phyloP scores from a whole-genome alignment of 2,797 vertebrate species.

The Enteromius anoplus region DNA sequence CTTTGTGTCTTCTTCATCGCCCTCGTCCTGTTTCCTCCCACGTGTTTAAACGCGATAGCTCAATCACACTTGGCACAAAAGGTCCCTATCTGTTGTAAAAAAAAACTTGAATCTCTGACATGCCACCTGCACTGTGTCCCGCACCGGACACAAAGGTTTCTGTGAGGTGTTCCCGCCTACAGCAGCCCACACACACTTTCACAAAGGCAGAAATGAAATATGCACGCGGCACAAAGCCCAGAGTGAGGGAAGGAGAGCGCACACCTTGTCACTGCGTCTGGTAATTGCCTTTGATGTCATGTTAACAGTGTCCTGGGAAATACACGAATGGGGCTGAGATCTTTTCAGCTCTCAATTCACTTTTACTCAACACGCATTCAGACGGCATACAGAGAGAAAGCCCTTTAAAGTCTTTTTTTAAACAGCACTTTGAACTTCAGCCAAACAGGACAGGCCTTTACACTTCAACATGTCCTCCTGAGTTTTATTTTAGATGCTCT shows the following conservation, averaged over 20 bases:
- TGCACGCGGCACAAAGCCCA: constrained; percentile 66
- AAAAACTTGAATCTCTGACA: constrained; percentile 34
- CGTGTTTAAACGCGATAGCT: constrained; percentile 65
- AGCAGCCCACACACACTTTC: constrained; percentile 50
- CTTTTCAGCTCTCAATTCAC: constrained; percentile 39
- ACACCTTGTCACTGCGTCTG: constrained; percentile 42
- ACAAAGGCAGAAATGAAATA: constrained; percentile 73
- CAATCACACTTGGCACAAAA: constrained; percentile 43
- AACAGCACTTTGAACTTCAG: constrained; percentile 34
- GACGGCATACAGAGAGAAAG: constrained; percentile 58
- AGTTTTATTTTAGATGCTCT: constrained; percentile 27
- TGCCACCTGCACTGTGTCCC: constrained; percentile 49
- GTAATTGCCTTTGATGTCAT: constrained; percentile 55
- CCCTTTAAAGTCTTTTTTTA: constrained; percentile 38
- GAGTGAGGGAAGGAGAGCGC: constrained; percentile 48
- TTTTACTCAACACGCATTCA: constrained; percentile 73
- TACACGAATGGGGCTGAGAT: constrained; percentile 9
- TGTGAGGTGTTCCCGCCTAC: constrained; percentile 20
- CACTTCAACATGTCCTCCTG: constrained; percentile 12
- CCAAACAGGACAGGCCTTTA: constrained; percentile 12
- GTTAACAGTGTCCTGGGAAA: constrained; percentile 27
- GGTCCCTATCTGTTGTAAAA: constrained; percentile 38
- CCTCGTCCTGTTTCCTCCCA: constrained; percentile 48
- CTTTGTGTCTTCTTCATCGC: constrained; percentile 61
- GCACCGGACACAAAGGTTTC: constrained; percentile 52